These are phyloP conservation scores for Ibidorhyncha struthersii DNA, from an alignment of 2,113 vertebrate species.

Conservation along the genomic window DNA sequence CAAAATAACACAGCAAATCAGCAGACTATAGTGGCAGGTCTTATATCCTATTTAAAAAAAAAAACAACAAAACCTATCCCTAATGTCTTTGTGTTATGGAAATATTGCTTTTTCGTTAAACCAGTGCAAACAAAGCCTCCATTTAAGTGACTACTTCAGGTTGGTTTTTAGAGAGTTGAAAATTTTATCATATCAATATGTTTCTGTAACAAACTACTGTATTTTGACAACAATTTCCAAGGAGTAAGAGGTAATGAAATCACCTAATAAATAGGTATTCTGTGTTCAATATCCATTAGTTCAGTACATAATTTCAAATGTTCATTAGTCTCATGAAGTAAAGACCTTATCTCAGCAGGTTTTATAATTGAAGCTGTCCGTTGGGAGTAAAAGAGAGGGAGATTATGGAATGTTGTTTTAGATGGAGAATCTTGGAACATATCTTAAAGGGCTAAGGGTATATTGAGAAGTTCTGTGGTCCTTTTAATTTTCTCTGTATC, in stretches of 20 bases:
- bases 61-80: not conserved
- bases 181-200: not conserved
- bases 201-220: not conserved
- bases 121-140: not conserved
- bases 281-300: not conserved
- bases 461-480: not conserved
- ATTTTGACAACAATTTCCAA: not conserved
- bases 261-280: not conserved
- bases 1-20: not conserved
- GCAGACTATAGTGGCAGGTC: not conserved
- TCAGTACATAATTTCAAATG: not conserved
- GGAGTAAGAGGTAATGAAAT: not conserved
- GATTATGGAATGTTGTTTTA: not conserved
- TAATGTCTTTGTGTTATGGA: not conserved
- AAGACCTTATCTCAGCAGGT: conserved; percentile 23
- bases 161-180: not conserved
- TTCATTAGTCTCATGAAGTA: not conserved
- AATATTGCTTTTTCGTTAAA: not conserved
- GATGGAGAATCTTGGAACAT: not conserved
- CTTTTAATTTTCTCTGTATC: not conserved
- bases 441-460: not conserved
- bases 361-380: conserved; percentile 20
- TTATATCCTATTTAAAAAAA: not conserved
- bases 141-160: not conserved
- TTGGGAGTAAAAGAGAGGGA: not conserved